Evolutionary conservation across 2,888 invertebrate species (phyloP).

Genomic region (Diabrotica balteata): DNA sequence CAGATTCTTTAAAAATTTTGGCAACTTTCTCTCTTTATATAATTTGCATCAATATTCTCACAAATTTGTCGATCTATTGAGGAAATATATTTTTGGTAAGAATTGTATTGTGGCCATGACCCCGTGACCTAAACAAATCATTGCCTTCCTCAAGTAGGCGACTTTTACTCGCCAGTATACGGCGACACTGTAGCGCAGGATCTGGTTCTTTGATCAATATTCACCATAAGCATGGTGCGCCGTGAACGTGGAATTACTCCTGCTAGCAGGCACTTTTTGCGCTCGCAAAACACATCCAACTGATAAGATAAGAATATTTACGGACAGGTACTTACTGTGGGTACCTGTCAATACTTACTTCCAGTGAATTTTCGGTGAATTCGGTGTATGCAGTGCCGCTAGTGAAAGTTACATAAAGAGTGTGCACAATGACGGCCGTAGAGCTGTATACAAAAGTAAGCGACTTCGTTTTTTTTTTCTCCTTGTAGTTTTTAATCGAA

Average conservation of each 20-base stretch:
- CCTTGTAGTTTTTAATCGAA: too few species aligned
- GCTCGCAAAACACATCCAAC: constrained; percentile 12
- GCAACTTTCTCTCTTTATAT: too few species aligned
- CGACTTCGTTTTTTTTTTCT: neutral
- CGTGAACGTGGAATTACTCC: constrained; percentile 28
- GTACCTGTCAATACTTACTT: neutral
- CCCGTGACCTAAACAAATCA: constrained; percentile 16
- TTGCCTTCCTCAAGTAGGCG: constrained; percentile 20
- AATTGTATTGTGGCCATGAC: constrained; percentile 12
- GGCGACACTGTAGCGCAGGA: constrained; percentile 23
- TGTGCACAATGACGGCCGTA: constrained; percentile 50
- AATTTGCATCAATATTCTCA: too few species aligned
- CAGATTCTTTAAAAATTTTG: too few species aligned
- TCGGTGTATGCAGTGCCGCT: neutral
- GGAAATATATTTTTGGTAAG: too few species aligned
- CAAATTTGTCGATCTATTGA: too few species aligned
- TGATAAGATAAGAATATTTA: constrained; percentile 40
- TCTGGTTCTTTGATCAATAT: constrained; percentile 30
- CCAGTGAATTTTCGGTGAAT: constrained; percentile 2
- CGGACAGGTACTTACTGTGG: constrained; percentile 16
- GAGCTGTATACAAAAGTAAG: constrained; percentile 56
- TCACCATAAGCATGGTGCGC: constrained; percentile 41
- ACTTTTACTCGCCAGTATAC: constrained; percentile 10
- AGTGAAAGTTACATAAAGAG: neutral
- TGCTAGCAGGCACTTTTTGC: constrained; percentile 11